phyloP scores from a whole-genome alignment of 2,888 invertebrate species.

The Caenorhabditis sinica region DNA sequence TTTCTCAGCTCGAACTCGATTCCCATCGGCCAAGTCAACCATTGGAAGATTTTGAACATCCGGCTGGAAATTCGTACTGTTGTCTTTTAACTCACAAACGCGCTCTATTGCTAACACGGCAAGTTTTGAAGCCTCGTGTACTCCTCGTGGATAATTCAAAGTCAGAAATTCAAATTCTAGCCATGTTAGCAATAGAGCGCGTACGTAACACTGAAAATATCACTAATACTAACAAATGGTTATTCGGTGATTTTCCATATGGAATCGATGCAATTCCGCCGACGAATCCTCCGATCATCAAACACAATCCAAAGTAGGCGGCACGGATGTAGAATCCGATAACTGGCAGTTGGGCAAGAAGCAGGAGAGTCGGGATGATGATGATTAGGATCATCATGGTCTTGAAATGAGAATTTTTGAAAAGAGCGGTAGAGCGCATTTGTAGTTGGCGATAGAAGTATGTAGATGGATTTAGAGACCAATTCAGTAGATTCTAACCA shows the following conservation, averaged over 20 bases:
- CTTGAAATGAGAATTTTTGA: too few relatives aligned
- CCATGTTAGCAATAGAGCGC: too few relatives aligned
- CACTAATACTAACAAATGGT: constrained; percentile 69
- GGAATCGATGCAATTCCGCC: constrained; percentile 69
- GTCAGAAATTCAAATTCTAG: too few relatives aligned
- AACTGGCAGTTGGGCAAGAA: constrained; percentile 42
- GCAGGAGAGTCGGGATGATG: constrained; percentile 28
- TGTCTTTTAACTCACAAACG: too few relatives aligned
- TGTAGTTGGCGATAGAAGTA: too few relatives aligned
- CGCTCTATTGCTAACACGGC: too few relatives aligned
- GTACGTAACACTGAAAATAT: too few relatives aligned
- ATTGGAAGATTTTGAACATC: constrained; percentile 73
- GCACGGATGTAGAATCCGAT: constrained; percentile 67
- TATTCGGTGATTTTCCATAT: constrained; percentile 68
- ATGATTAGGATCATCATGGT: constrained; percentile 28
- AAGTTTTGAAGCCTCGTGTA: too few relatives aligned
- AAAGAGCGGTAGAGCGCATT: too few relatives aligned
- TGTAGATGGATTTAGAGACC: too few relatives aligned
- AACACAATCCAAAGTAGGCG: constrained; percentile 63
- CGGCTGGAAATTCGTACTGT: constrained; percentile 71
- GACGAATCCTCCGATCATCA: constrained; percentile 69
- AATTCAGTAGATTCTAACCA: too few relatives aligned
- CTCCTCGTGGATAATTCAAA: too few relatives aligned
- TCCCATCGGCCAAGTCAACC: constrained; percentile 55
- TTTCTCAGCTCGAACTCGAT: constrained; percentile 69